Base-by-base conservation (phyloP, 2,888 invertebrate genomes). In the Euplexia lucipara region DNA sequence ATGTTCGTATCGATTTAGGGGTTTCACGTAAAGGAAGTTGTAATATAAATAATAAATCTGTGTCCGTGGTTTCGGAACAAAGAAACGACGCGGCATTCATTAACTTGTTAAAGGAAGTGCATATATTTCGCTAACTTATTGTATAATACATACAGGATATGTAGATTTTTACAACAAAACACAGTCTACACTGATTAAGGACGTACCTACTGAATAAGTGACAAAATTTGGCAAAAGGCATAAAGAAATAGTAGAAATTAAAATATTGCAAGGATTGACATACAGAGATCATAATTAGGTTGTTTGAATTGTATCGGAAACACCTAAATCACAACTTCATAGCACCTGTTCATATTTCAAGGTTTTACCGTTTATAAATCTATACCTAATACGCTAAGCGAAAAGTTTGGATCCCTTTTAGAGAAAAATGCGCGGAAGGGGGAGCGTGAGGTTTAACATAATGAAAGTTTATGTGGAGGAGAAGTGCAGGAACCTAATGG, bases 1-100 rank as follows among this genome's bases (percentile, higher is more conserved):
- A 94, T 94, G 94, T 92, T 87, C 89, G 87, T 87, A 88, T 90
- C 89, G 88, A 92, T 92, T 90, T 90, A 83, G 90, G 90, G 86
- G 87, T 86, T 88, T 86, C 78, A 84, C 52, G 82, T 80, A 83
- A 83, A 93, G 95, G 95, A 95, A 94, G 94, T 92, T 91, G 90
- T 92, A 88, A 91, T 92, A 91, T 90, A 88, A 88, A 91, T 89
- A 89, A 88, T 88, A 84, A 87, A 85, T 85, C 78, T 75, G 52
- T 77, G 81, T 83, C 81, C 61, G 69, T 53, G 73, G 63, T 67
- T 81, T 74, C 61, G 53, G 54, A 69, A 73, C 51, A 63, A 70
- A 72, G 60, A 49, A 41, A 53, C 51, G 66, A 44, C 35, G n/a
- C n/a, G 57, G 44, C 48, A 67, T 72, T 44, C 42, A 64, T 67